Evolutionary conservation across 2,888 invertebrate genomes (phyloP).

Genomic region (Callinectes sapidus): DNA sequence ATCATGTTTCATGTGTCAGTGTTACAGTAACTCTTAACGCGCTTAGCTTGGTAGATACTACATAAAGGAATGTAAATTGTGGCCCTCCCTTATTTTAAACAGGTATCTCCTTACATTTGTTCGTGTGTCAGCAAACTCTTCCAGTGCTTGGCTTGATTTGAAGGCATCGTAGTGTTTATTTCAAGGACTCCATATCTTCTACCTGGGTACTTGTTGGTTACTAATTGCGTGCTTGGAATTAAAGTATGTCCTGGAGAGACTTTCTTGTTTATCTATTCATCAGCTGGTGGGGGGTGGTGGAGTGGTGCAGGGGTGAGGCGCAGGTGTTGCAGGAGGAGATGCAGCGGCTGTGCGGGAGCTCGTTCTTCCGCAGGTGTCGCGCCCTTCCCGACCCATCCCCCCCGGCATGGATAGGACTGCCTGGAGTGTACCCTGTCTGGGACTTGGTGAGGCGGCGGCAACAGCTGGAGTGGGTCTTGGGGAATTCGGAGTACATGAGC

Average conservation of each 20-base stretch:
- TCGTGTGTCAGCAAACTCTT: background rate
- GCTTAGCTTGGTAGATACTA: no score
- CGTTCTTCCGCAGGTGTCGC: conserved; percentile 5
- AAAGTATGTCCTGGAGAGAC: background rate
- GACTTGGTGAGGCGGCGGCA: conserved; percentile 7
- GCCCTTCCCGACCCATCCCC: background rate
- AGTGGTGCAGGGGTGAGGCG: conserved; percentile 5
- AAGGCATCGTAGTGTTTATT: background rate
- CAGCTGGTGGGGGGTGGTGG: background rate
- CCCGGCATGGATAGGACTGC: background rate
- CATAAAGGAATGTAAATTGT: background rate
- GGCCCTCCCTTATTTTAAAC: background rate
- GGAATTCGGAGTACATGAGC: background rate
- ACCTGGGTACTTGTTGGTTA: background rate
- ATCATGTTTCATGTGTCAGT: no score
- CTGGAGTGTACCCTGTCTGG: conserved; percentile 20
- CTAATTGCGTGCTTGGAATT: background rate
- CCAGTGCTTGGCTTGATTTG: background rate
- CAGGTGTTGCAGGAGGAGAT: background rate
- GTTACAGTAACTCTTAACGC: no score
- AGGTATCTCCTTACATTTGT: background rate
- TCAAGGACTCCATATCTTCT: background rate
- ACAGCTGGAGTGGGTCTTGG: conserved; percentile 23
- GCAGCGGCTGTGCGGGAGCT: background rate
- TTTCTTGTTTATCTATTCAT: background rate